Base-by-base conservation (phyloP, 2,113 vertebrate genomes). In the Pterocles orientalis region DNA sequence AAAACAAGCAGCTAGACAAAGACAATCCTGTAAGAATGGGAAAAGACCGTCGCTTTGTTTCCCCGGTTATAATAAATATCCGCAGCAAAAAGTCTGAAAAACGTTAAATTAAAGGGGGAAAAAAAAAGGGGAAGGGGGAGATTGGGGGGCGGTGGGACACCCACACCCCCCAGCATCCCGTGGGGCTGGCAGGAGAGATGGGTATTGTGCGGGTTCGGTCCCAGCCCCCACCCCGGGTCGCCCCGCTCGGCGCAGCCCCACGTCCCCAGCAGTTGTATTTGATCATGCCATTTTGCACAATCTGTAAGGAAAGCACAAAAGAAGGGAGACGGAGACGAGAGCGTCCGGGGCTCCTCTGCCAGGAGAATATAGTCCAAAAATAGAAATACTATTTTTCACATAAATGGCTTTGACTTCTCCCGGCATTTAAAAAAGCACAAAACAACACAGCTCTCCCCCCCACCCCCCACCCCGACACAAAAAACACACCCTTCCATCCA, bases 1-100 rank as follows among this genome's bases (percentile, higher is more conserved):
- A 98, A 98, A 98, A 98, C 98, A 98, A 98, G 98, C 98, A 98
- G 98, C 97, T 95, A 98, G 98, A 98, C 98, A 98, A 98, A 98
- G 98, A 98, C 98, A 98, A 98, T 98, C 98, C 97, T 98, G 97
- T 98, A 98, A 98, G 98, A 98, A 98, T 98, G 97, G 96, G 97
- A 92, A 98, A 98, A 98, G 97, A 97, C 97, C 96, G 97, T 91
- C 98, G 98, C 98, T 98, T 98, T 98, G 98, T 98, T 97, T 97
- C 95, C 96, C 96, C 78, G 61, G 51, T 91, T 96, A 97, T 92
- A 93, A 97, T 95, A 96, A 98, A 97, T 98, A 97, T 98, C 97
- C 90, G 28, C 76, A 62, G 94, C 62, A 61, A 97, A 96, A 96
- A 97, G 97, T 96, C 98, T 95, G 96, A 92, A 95, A 94, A 69